Evolutionary conservation across 1,140 invertebrate species (phyloP), one percentile per base, ranked within the genome.

Genomic region (Ceratosolen solmsi): DNA sequence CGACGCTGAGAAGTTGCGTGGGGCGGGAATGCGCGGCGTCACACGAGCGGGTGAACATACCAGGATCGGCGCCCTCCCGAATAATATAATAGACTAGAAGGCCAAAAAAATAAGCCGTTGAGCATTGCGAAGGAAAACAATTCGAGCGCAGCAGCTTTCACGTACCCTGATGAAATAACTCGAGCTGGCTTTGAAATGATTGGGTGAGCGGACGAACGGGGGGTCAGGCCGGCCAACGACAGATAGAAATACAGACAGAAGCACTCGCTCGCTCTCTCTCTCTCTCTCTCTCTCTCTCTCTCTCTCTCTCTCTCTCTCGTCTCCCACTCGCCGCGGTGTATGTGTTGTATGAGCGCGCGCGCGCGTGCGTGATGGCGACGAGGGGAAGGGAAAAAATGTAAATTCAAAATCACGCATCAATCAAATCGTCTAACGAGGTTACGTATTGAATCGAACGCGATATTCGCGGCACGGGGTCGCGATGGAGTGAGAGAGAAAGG

Each of bases 331-430:
- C n/a, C n/a, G n/a, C n/a, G n/a, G n/a, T n/a, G n/a, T n/a, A n/a
- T n/a, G n/a, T n/a, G n/a, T n/a, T n/a, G 41, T 7, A 13, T 13
- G 41, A 46, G 41, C 5, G 41, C 41, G 41, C 5, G 41, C 5
- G 41, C 41, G 41, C 5, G 41, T 7, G 41, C 41, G 41, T 46
- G 41, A 46, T 46, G 41, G 51, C 13, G 51, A 11, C 2, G 51
- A 22, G 51, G 9, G 11, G 11, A 15, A 4, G 51, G 51, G 20
- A 11, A 27, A 51, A 58, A 74, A 58, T 60, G 56, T 56, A 76
- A 63, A 76, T 74, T 58, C 56, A 46, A 76, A 60, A 76, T 76
- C n/a, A 46, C 33, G 74, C 36, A 63, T 76, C 36, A 27, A 76
- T 76, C 56, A 76, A 46, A 38, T 58, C 20, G 56, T 46, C 22